These are phyloP conservation scores for Drosophila watanabei DNA, from an alignment of 1,140 invertebrate genomes.

Conservation along the genomic window DNA sequence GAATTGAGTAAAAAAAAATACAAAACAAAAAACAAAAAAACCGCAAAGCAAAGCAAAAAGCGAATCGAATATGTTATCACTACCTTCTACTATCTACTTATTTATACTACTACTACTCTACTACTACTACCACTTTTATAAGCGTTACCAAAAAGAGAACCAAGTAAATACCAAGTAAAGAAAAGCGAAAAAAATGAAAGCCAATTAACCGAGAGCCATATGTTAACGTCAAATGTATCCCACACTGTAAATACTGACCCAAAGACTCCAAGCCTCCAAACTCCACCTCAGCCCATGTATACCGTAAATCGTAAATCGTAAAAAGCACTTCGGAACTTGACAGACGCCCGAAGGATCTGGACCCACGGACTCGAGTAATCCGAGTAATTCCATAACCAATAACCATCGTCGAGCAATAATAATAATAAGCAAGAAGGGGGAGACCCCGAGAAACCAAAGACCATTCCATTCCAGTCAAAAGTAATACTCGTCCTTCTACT, in stretches of 20 bases:
- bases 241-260: constrained; percentile 50
- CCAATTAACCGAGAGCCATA: constrained; percentile 34
- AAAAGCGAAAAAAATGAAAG: constrained; percentile 45
- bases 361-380: constrained; percentile 5
- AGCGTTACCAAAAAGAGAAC: constrained; percentile 37
- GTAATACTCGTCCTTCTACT: constrained; percentile 18
- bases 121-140: constrained; percentile 45
- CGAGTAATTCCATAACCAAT: constrained; percentile 19
- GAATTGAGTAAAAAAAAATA: constrained; percentile 35
- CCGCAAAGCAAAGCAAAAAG: constrained; percentile 50
- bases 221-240: constrained; percentile 41
- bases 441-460: background rate
- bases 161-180: constrained; percentile 25
- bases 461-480: constrained; percentile 37
- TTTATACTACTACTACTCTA: constrained; percentile 51
- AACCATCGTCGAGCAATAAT: constrained; percentile 35
- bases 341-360: constrained; percentile 26
- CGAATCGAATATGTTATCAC: constrained; percentile 70
- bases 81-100: constrained; percentile 74
- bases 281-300: constrained; percentile 30
- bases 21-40: constrained; percentile 46
- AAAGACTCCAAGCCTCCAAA: background rate
- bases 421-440: constrained; percentile 25
- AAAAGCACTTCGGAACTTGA: constrained; percentile 27
- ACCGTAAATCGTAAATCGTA: constrained; percentile 13